Base-by-base conservation (phyloP, 2,888 invertebrate genomes). In the Tenthredo mesomela region DNA sequence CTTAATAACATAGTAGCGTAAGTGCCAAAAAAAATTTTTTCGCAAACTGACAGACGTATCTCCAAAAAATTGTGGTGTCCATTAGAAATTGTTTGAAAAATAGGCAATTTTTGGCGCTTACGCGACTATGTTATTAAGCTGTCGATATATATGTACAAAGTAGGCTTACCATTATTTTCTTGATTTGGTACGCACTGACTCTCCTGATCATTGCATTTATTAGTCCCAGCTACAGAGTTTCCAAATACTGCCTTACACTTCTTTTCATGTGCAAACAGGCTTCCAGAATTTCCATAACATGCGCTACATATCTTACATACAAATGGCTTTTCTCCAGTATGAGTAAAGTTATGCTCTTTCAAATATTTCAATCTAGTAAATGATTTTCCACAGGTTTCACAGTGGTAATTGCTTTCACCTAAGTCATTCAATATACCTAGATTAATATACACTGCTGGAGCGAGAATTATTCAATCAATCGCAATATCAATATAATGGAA, bases 261-360 rank as follows among this genome's bases (percentile, higher is more conserved):
- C 9, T 61, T 61, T 25, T 25, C 61, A 25, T 61, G 61, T 10
- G 61, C 61, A 61, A 61, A 61, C 10, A 61, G 21, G 25, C 61
- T 61, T 12, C 61, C 61, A 5, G 61, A 61, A 61, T 61, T 61
- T 10, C 61, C 61, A 61, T 61, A 61, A 61, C 61, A 25, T 25
- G 12, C 61, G 25, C 61, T 12, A 21, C 61, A 61, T 61, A 61
- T 61, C 61, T 61, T 61, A 61, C 61, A 61, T 25, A 25, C 25
- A 61, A 61, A 61, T 61, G 61, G 61, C 61, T 61, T 61, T 61
- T 61, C 61, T 61, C 61, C 61, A 25, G 61, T 61, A 61, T 61
- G 61, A 25, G 61, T 61, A 10, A 61, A 61, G 25, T 25, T 61
- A 25, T 61, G 61, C 61, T 61, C 61, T 21, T 61, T 61, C 2